phyloP scores from a whole-genome alignment of 2,113 vertebrate species.

The Aphelocoma coerulescens region DNA sequence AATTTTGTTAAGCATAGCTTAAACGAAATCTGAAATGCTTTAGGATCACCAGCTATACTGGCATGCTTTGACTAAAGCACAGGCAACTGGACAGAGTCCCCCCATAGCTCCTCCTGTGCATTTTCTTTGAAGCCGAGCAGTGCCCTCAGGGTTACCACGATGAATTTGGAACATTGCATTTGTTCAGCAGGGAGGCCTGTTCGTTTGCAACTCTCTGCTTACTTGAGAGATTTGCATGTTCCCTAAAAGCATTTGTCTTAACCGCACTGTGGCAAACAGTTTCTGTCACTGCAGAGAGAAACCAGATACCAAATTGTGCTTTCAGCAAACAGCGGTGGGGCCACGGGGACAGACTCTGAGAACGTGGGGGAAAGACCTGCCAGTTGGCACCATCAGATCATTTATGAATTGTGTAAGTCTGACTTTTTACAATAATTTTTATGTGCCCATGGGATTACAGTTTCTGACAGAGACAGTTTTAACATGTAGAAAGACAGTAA shows the following conservation, averaged over 20 bases:
- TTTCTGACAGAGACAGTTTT: background rate
- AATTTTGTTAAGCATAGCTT: background rate
- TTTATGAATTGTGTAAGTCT: background rate
- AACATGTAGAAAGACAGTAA: background rate
- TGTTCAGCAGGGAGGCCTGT: rapidly evolving
- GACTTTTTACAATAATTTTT: background rate
- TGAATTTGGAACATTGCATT: background rate
- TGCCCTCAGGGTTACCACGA: background rate
- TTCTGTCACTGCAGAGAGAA: background rate
- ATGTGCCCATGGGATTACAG: background rate
- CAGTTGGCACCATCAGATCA: background rate
- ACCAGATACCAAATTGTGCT: background rate
- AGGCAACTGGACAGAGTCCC: background rate
- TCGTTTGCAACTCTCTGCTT: background rate
- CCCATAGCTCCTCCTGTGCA: background rate
- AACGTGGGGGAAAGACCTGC: background rate
- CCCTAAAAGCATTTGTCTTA: background rate
- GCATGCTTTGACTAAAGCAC: background rate
- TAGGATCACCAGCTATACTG: background rate
- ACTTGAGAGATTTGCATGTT: background rate
- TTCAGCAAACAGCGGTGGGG: background rate
- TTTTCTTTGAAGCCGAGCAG: background rate
- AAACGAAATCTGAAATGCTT: background rate
- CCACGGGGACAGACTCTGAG: background rate
- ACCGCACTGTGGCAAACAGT: background rate